phyloP scores from a whole-genome alignment of 2,797 vertebrate species.

The Kryptolebias ocellatus region DNA sequence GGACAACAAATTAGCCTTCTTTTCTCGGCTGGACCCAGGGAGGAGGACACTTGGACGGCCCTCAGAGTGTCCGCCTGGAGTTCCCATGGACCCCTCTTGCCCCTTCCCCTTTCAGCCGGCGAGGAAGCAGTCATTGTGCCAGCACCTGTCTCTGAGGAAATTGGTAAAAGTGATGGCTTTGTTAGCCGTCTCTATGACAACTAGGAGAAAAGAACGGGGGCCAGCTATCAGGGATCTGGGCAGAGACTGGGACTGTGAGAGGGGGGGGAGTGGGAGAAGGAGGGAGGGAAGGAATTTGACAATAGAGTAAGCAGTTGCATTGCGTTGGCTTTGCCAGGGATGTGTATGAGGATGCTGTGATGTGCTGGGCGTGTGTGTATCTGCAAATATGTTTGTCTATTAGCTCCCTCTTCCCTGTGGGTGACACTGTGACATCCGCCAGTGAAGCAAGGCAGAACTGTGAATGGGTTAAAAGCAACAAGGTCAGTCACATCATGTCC shows the following conservation, averaged over 20 bases:
- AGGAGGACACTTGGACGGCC: constrained; percentile 88
- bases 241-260: constrained; percentile 72
- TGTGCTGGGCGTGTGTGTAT: constrained; percentile 39
- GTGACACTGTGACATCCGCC: constrained; percentile 72
- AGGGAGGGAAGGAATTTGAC: constrained; percentile 57
- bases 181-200: constrained; percentile 84
- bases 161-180: constrained; percentile 92
- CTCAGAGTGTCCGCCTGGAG: constrained; percentile 85
- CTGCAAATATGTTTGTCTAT: constrained; percentile 28
- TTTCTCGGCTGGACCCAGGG: constrained; percentile 82
- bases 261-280: constrained; percentile 42
- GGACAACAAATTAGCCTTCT: constrained; percentile 91
- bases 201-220: constrained; percentile 81
- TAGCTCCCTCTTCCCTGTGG: constrained; percentile 48
- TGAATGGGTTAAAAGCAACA: constrained; percentile 66
- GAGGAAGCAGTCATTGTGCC: constrained; percentile 89
- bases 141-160: constrained; percentile 91
- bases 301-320: constrained; percentile 70
- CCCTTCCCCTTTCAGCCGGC: constrained; percentile 85
- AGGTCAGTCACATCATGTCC: constrained; percentile 73
- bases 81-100: constrained; percentile 90
- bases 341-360: constrained; percentile 63
- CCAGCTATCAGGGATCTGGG: constrained; percentile 77
- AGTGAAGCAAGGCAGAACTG: constrained; percentile 48
- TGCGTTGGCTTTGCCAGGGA: constrained; percentile 61